These are phyloP conservation scores for Microplitis demolitor DNA, from an alignment of 1,140 invertebrate genomes.

Conservation along the genomic window DNA sequence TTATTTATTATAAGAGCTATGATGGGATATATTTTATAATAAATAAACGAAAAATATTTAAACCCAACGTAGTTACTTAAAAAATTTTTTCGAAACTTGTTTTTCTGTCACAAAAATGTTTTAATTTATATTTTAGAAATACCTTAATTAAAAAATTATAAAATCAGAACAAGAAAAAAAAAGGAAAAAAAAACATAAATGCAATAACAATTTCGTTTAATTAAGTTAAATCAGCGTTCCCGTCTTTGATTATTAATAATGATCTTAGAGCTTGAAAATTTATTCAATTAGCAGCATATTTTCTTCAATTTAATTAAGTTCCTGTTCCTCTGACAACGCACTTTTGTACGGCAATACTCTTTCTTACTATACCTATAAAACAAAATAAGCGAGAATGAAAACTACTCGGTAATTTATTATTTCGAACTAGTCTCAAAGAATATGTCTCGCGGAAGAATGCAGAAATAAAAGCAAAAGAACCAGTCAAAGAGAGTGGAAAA, in stretches of 20 bases:
- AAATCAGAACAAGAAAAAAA: background rate
- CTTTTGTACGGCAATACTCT: background rate
- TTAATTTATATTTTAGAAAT: too few species aligned
- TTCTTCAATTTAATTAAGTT: slow-evolving; percentile 15
- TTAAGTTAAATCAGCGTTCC: background rate
- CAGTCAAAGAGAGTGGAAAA: too few species aligned
- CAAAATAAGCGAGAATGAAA: background rate
- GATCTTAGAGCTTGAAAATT: background rate
- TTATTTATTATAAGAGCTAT: too few species aligned
- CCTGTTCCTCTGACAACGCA: background rate
- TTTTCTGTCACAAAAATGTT: too few species aligned
- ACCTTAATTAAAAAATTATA: too few species aligned
- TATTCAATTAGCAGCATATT: slow-evolving; percentile 15
- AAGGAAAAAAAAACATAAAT: background rate
- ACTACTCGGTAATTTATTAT: slow-evolving; percentile 2
- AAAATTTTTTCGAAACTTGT: too few species aligned
- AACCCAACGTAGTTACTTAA: too few species aligned
- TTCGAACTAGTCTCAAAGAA: background rate
- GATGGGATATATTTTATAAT: too few species aligned
- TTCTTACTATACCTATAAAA: background rate
- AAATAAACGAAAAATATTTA: too few species aligned
- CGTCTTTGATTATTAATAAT: background rate
- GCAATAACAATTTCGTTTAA: background rate
- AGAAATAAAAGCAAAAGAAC: too few species aligned
- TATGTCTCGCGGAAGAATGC: background rate